A percentile compares a stretch with the other conserved stretches of the same genome.
These are phyloP conservation scores for Umimayanthus kanabou DNA, from an alignment of 92 coral and sea anemone species.

Conservation along the genomic window DNA sequence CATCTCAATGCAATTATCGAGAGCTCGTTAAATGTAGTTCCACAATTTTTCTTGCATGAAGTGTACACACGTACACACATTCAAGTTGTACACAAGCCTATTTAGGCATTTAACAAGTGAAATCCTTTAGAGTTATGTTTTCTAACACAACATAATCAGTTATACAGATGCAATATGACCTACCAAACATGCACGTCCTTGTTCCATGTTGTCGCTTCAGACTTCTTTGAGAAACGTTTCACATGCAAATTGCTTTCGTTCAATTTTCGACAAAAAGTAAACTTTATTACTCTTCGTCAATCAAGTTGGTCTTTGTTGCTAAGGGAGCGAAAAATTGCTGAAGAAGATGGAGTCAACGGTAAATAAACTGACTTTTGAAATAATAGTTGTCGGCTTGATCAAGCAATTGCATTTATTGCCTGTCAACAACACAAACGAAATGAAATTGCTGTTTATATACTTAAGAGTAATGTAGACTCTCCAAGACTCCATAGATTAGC, in stretches of 20 bases:
- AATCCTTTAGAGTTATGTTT: background rate
- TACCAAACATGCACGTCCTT: background rate
- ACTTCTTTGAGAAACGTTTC: background rate
- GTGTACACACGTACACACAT: background rate
- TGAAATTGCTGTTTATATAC: background rate
- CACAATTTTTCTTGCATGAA: background rate
- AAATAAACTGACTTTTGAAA: conserved; percentile 2
- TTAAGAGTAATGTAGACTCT: background rate
- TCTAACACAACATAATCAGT: background rate
- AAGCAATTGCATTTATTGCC: background rate
- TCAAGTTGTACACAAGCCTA: background rate
- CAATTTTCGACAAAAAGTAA: background rate
- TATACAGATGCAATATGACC: background rate
- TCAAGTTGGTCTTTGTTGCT: background rate
- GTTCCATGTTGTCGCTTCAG: background rate
- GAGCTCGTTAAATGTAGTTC: background rate
- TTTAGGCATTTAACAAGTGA: background rate
- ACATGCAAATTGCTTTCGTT: background rate
- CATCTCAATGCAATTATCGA: background rate
- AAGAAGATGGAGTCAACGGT: background rate
- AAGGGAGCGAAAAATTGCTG: conserved; percentile 1
- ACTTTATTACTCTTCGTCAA: background rate
- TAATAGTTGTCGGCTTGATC: background rate
- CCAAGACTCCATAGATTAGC: too few relatives aligned
- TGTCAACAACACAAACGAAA: background rate